Evolutionary conservation across 2,888 invertebrate genomes (phyloP), one percentile per base, ranked within the genome.

Genomic region (Formica aserva): DNA sequence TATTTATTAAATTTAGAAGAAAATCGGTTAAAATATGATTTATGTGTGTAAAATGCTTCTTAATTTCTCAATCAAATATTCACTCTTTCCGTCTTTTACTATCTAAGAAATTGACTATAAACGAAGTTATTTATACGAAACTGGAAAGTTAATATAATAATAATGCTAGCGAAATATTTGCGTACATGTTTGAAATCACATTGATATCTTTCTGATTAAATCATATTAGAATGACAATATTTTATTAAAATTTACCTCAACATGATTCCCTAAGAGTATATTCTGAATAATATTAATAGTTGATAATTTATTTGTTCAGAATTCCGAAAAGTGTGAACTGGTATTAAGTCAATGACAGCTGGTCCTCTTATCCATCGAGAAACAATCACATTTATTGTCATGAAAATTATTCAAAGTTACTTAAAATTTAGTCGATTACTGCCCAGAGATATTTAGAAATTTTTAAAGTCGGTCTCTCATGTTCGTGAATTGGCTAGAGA

Each of bases 341-440:
- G 22, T 48, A 65, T 82, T 41, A 81, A 84, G 26, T 60, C 65
- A 41, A 67, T 41, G 60, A 82, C 69, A 41, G 52, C 65, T n/a
- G 63, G n/a, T 45, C 15, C 18, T 69, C 38, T 52, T 18, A 78
- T 83, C 55, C 62, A 78, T 71, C 66, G 71, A 84, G 13, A 72
- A 41, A 74, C 63, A 74, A 67, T 74, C 48, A 65, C 62, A 69
- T 62, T 32, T 41, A 29, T 13, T 52, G 69, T 76, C 22, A 29
- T 45, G 26, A 41, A 45, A 75, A 55, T 74, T 9, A 41, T 83
- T 74, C 26, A 57, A 60, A 32, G 26, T 55, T 72, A 89, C 83
- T 86, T 75, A 38, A 57, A 89, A 85, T 87, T 89, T 89, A 81
- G 57, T 15, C 9, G 18, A 2, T 75, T 62, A 18, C 18, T 55